Base-by-base conservation (phyloP, 2,888 invertebrate species). In the Omphaloscelis lunosa region DNA sequence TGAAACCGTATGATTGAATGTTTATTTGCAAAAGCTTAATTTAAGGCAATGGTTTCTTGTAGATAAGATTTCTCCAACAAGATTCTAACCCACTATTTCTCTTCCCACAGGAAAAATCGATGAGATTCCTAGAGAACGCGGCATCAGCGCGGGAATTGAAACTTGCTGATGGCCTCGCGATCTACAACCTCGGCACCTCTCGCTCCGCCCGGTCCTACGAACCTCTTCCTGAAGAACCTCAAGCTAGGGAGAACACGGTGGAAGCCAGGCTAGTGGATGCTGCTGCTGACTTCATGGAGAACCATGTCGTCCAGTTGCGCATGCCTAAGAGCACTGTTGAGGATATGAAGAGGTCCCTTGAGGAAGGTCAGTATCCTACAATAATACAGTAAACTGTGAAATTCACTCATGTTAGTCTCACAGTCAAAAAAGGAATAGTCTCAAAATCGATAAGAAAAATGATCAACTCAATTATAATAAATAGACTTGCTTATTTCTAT, bases 291-390 rank as follows among this genome's bases (percentile, higher is more conserved):
- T 98, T 98, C 97, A 95, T 98, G 87, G 98, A 98, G 85, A 98
- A 98, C 86, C 98, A 98, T 93, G 98, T 98, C 45, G 97, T 98
- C 78, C 98, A 98, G 93, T 97, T 98, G 85, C 98, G 98, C 91
- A 97, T 98, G 72, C 98, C 98, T 56, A 98, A 98, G 86, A 97
- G 97, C 86, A 97, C 98, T 15, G 97, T 98, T 83, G 97, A 98
- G 83, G 98, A 98, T 91, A 97, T 98, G 92, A 98, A 98, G 92
- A 97, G 98, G 86, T 98, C 98, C 53, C 96, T 98, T 88, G 98
- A 98, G 89, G 98, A 98, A 98, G 98, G 98, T 98, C 95, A 97
- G 95, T 92, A 73, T 45, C n/a, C 27, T 23, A 0, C 2, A 1
- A n/a, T 4, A 29, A 9, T 0, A 41, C 17, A 20, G 1, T 3